Conservation (phyloP, 2,888 invertebrate species). For the Polyommatus icarus region DNA sequence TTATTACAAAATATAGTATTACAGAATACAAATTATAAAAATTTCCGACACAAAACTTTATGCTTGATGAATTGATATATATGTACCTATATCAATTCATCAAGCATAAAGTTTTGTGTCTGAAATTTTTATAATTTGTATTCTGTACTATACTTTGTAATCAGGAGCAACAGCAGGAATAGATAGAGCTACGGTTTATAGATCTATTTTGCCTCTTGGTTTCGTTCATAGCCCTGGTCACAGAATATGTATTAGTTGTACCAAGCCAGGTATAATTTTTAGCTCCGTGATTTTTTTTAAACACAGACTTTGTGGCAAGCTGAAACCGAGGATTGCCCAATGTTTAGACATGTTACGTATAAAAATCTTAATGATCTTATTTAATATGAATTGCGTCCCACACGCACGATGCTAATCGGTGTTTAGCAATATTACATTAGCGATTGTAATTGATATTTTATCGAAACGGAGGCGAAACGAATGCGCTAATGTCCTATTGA, state of each 20-base stretch:
- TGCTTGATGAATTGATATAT: too few relatives aligned
- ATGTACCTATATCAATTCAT: neutral
- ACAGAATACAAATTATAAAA: too few relatives aligned
- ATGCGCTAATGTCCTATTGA: conserved; percentile 31
- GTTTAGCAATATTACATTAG: conserved; percentile 36
- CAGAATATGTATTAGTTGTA: too few relatives aligned
- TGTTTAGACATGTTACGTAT: conserved; percentile 1
- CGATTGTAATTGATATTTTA: conserved; percentile 34
- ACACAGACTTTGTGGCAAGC: neutral
- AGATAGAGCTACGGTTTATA: too few relatives aligned
- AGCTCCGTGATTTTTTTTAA: too few relatives aligned
- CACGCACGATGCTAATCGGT: conserved; percentile 35
- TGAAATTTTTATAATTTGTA: neutral
- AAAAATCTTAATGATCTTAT: conserved; percentile 27
- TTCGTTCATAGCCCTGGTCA: too few relatives aligned
- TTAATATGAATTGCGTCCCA: conserved; percentile 31
- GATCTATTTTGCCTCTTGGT: too few relatives aligned
- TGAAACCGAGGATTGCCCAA: neutral
- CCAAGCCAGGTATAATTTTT: too few relatives aligned
- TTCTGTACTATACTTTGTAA: neutral
- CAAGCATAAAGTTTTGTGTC: neutral
- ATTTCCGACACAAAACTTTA: too few relatives aligned
- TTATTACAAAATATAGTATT: too few relatives aligned
- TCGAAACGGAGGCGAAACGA: conserved; percentile 30
- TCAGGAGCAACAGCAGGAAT: too few relatives aligned